Evolutionary conservation across 2,113 vertebrate species (phyloP).

Genomic region (Cryptomyrus ogoouensis): DNA sequence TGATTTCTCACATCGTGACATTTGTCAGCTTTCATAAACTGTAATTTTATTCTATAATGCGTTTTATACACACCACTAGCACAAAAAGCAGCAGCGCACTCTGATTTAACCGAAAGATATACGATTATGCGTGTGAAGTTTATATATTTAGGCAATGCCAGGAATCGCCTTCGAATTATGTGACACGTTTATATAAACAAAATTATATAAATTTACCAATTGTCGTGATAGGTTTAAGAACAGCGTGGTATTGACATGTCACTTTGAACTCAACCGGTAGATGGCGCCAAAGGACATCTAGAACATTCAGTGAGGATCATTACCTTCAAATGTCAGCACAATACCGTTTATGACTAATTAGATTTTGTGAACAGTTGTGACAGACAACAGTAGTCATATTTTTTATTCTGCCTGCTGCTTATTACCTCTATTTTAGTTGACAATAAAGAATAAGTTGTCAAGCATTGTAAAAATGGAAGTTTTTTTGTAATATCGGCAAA

Average conservation of each 20-base stretch:
- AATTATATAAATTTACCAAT: not conserved
- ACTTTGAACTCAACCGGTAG: not conserved
- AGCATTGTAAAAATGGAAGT: not conserved
- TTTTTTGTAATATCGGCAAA: not conserved
- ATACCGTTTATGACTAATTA: not conserved
- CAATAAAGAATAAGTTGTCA: not conserved
- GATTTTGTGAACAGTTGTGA: not conserved
- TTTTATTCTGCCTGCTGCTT: not conserved
- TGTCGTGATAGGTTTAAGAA: not conserved
- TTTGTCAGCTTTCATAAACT: slow-evolving; percentile 54
- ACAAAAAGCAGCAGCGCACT: not conserved
- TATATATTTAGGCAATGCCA: not conserved
- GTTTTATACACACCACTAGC: not conserved
- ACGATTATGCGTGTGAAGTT: not conserved
- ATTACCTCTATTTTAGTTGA: not conserved
- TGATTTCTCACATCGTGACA: slow-evolving; percentile 72
- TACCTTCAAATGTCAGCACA: not conserved
- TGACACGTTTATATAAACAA: not conserved
- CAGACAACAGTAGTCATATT: not conserved
- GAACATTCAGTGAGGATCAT: not conserved
- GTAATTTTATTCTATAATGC: not conserved
- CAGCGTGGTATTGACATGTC: not conserved
- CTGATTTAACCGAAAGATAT: not conserved
- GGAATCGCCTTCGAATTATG: not conserved
- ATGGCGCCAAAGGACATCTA: not conserved